These are phyloP conservation scores for Eupithecia exiguata DNA, from an alignment of 2,888 invertebrate species.

Conservation along the genomic window DNA sequence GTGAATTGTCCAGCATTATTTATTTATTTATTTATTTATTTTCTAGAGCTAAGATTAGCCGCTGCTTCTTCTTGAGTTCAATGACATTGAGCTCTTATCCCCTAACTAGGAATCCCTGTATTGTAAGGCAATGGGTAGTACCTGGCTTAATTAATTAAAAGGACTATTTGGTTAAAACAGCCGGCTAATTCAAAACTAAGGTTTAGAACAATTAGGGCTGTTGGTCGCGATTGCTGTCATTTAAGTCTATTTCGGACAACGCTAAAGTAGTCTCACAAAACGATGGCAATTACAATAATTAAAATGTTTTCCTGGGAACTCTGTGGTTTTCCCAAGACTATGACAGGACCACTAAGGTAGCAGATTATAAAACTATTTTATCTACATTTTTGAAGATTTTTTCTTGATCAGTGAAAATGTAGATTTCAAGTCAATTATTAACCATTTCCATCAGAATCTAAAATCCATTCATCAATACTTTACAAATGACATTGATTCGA, in stretches of 20 bases:
- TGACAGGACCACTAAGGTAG: background rate
- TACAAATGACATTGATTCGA: background rate
- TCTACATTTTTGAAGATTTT: background rate
- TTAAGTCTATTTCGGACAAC: background rate
- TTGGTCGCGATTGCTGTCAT: background rate
- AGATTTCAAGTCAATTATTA: background rate
- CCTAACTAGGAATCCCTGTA: background rate
- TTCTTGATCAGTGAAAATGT: background rate
- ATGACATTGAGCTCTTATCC: background rate
- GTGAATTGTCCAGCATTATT: too few species aligned
- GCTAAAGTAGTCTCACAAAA: background rate
- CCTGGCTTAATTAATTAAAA: background rate
- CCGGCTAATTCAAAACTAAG: slow-evolving; percentile 2
- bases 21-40: too few species aligned
- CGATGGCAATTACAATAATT: background rate
- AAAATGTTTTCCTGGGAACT: background rate
- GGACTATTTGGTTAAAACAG: background rate
- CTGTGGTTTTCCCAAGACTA: background rate
- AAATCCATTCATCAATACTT: background rate
- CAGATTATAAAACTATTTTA: background rate
- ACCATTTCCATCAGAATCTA: background rate
- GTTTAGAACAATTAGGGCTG: too few species aligned
- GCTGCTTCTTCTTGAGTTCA: background rate
- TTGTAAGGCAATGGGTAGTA: background rate
- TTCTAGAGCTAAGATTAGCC: too few species aligned